Percentiles rank a stretch among this genome's conserved stretches.
Evolutionary conservation across 2,113 vertebrate species (phyloP).

Genomic region (Xyrauchen texanus): DNA sequence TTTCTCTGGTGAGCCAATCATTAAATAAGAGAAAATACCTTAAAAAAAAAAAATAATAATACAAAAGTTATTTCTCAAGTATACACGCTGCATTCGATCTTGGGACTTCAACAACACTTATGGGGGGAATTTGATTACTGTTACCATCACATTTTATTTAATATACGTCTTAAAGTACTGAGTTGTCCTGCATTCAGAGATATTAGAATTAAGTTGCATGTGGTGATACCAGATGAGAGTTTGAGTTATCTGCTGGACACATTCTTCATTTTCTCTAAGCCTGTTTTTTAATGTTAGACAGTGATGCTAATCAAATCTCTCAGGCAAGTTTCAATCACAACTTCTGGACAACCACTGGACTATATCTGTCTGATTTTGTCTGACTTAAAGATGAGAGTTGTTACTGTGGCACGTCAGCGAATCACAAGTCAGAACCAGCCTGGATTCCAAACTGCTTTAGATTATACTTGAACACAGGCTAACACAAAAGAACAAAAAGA

Average conservation of each 20-base stretch:
- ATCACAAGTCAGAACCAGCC: conserved; percentile 9
- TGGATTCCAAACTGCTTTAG: not conserved
- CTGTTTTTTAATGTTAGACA: conserved; percentile 12
- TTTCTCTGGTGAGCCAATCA: too few relatives aligned
- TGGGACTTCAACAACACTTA: not conserved
- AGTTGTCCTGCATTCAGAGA: not conserved
- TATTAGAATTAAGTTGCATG: conserved; percentile 5
- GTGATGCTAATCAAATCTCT: not conserved
- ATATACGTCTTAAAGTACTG: not conserved
- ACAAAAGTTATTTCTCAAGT: not conserved
- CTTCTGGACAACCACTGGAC: conserved; percentile 9
- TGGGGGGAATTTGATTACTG: conserved; percentile 4
- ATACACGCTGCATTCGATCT: not conserved
- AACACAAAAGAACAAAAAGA: not conserved
- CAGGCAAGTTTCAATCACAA: conserved; percentile 15
- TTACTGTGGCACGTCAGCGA: not conserved
- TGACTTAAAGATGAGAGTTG: not conserved
- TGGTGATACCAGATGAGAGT: not conserved
- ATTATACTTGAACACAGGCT: not conserved
- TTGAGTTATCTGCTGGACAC: conserved; percentile 11
- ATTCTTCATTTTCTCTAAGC: conserved; percentile 10
- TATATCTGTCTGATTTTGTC: conserved; percentile 21
- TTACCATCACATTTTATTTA: conserved; percentile 1
- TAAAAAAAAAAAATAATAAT: too few relatives aligned
- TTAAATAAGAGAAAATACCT: not conserved